A percentile compares a stretch with the other conserved stretches of the same genome.
These are phyloP conservation scores for Acleris holmiana DNA, from an alignment of 2,888 invertebrate species.

Conservation along the genomic window DNA sequence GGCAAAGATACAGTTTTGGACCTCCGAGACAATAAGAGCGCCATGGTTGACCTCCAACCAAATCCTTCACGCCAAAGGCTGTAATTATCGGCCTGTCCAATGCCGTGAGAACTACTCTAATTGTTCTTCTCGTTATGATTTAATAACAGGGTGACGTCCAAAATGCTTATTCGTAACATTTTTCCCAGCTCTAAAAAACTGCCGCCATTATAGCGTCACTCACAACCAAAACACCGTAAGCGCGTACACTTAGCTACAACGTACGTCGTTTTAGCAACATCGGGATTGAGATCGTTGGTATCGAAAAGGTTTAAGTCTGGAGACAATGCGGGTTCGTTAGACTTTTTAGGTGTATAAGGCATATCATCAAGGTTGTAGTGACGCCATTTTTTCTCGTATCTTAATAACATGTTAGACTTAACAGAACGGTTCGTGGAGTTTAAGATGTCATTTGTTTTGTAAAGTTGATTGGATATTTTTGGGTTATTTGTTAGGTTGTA, in stretches of 20 bases:
- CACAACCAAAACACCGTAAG: constrained; percentile 7
- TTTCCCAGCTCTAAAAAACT: constrained; percentile 53
- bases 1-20: background rate
- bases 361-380: constrained; percentile 56
- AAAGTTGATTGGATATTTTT: constrained; percentile 38
- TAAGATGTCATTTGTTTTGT: constrained; percentile 58
- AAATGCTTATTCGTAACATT: constrained; percentile 60
- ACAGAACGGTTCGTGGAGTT: constrained; percentile 65
- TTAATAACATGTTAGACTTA: constrained; percentile 63
- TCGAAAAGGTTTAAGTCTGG: background rate
- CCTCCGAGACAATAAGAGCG: constrained; percentile 27
- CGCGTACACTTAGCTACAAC: background rate
- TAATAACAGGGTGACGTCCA: constrained; percentile 71
- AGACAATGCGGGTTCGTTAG: background rate
- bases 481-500: too few species aligned
- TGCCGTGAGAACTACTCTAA: constrained; percentile 43
- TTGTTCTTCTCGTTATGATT: constrained; percentile 60
- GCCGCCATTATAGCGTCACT: constrained; percentile 52
- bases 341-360: constrained; percentile 5
- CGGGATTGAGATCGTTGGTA: background rate
- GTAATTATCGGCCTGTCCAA: constrained; percentile 36
- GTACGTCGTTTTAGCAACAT: constrained; percentile 1
- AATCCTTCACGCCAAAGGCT: constrained; percentile 33
- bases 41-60: constrained; percentile 43
- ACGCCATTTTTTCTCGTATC: constrained; percentile 52